Evolutionary conservation across 2,113 vertebrate genomes (phyloP), one percentile per base, ranked within the genome.

Genomic region (Myrmecophaga tridactyla): DNA sequence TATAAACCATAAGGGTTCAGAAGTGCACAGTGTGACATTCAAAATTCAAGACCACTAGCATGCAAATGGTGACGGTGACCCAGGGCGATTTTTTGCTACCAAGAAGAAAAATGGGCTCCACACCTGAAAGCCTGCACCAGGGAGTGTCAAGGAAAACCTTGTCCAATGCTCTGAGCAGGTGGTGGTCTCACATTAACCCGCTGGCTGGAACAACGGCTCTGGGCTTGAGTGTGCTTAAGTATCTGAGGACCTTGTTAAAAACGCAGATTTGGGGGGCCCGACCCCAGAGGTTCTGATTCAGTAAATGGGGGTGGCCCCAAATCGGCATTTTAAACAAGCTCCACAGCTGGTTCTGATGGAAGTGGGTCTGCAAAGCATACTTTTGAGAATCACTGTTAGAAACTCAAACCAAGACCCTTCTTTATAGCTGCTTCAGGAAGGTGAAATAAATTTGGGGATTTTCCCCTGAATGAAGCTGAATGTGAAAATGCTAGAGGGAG

Each of bases 161-260:
- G 4, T 17, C 21, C 12, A 4, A 25, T 0, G 14, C 39, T 7
- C 18, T 62, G 70, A 3, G 3, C 20, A 15, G 27, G 62, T 1
- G 0, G 12, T 17, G 18, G 7, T 8, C 11, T 23, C 2, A 3
- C 6, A 21, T 6, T 21, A 6, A 2, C 43, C 5, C 46, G 34
- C n/a, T 0, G 69, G 18, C 17, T 25, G 18, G 27, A 7, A 21
- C 53, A 11, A 15, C 1, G 23, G 53, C 34, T 21, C 46, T 69
- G 14, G 67, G 21, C 78, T 17, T 48, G 46, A 41, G 67, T 3
- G 23, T 14, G 27, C 53, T 18, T 48, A 31, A 13, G 34, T 14
- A 36, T 3, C 7, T 4, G 36, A 41, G 15, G 43, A 27, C 20
- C n/a, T 43, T 31, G 81, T 36, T 48, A 23, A 25, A 78, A 73